phyloP scores from a whole-genome alignment of 2,888 invertebrate species.

The Reticulitermes lucifugus region DNA sequence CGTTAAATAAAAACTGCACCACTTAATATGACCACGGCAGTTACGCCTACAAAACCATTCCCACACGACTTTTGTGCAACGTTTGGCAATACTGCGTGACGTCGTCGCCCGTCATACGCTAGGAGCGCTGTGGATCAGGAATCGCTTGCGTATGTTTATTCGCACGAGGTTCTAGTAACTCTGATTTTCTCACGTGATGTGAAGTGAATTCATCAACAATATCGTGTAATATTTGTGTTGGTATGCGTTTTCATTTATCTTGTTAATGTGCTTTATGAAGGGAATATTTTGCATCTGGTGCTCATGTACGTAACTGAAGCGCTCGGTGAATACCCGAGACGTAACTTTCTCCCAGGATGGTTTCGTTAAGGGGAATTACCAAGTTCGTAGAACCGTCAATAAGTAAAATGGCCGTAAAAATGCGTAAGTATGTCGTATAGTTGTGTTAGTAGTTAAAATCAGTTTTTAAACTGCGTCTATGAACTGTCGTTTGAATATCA shows the following conservation, averaged over 20 bases:
- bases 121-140: neutral
- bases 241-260: too few species aligned
- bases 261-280: neutral
- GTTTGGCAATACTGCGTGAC: constrained; percentile 6
- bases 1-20: too few species aligned
- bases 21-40: too few species aligned
- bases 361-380: neutral
- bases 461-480: too few species aligned
- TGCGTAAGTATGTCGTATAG: neutral
- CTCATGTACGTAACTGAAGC: neutral
- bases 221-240: neutral
- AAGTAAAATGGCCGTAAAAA: neutral
- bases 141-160: neutral
- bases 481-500: too few species aligned
- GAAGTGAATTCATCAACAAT: neutral
- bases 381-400: neutral
- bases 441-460: too few species aligned
- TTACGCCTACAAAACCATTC: neutral
- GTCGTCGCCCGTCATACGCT: neutral
- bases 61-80: neutral
- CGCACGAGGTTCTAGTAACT: neutral
- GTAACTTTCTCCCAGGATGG: neutral
- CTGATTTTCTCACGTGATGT: neutral
- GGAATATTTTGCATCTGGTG: neutral
- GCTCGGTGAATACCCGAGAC: constrained; percentile 9